Conservation (phyloP, 2,113 vertebrate genomes). For the Melanostigma gelatinosum region DNA sequence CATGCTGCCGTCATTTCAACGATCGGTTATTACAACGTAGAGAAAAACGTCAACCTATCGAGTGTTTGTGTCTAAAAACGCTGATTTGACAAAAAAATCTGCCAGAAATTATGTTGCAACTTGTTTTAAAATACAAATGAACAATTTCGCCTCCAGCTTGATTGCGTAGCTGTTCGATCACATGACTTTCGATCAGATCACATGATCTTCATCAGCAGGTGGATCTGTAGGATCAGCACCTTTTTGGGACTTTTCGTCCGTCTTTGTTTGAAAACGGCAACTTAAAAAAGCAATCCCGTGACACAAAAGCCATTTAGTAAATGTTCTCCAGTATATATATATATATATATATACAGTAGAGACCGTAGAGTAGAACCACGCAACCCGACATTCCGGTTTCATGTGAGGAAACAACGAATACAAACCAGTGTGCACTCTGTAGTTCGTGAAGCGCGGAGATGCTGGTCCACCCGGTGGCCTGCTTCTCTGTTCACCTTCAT, state of each 20-base stretch:
- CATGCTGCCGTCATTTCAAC: background rate
- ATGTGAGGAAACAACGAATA: background rate
- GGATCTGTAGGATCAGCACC: background rate
- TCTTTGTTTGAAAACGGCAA: background rate
- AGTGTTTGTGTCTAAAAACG: background rate
- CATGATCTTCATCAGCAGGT: background rate
- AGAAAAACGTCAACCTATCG: background rate
- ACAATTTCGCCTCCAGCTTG: background rate
- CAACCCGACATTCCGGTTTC: conserved; percentile 1
- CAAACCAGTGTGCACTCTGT: too few relatives aligned
- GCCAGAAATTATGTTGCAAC: too few relatives aligned
- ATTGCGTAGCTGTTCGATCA: background rate
- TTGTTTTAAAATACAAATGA: too few relatives aligned
- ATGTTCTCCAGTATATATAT: background rate
- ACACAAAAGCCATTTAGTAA: background rate
- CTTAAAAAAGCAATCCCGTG: background rate
- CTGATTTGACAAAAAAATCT: too few relatives aligned
- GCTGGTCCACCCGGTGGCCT: background rate
- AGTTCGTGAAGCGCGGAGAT: too few relatives aligned
- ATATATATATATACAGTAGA: conserved; percentile 2
- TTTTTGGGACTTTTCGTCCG: background rate
- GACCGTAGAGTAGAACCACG: conserved; percentile 12
- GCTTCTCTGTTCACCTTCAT: background rate
- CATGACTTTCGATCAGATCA: background rate
- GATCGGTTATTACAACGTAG: background rate